Percentiles rank a stretch among this genome's conserved stretches.
Evolutionary conservation across 2,888 invertebrate species (phyloP).

Genomic region (Oligia strigilis): DNA sequence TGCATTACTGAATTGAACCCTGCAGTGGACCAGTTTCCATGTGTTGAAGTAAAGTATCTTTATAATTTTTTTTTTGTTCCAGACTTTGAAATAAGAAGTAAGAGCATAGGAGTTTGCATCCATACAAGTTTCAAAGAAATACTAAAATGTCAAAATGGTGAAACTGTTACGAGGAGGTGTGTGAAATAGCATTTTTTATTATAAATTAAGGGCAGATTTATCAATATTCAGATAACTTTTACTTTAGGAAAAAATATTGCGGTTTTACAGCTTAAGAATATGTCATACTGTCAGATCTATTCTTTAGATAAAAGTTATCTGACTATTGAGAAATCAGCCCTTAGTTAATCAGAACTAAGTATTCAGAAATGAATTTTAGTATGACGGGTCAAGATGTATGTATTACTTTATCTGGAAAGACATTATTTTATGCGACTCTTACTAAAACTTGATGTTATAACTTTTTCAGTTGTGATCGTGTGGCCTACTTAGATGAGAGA

Average conservation of each 20-base stretch:
- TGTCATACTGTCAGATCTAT: too few relatives aligned
- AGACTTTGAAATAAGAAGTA: conserved; percentile 95
- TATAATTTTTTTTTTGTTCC: conserved; percentile 62
- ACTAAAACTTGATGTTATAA: not conserved
- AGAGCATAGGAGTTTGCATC: conserved; percentile 95
- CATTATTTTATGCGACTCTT: not conserved
- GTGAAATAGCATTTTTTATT: not conserved
- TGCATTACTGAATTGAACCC: not conserved
- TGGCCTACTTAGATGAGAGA: conserved; percentile 95
- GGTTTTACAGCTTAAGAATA: too few relatives aligned
- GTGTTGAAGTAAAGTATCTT: not conserved
- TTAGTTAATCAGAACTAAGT: too few relatives aligned
- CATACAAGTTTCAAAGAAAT: conserved; percentile 96
- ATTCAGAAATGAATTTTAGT: not conserved
- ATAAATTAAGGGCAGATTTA: too few relatives aligned
- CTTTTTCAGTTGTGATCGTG: conserved; percentile 94
- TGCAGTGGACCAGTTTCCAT: not conserved
- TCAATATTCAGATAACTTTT: too few relatives aligned
- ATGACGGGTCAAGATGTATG: not conserved
- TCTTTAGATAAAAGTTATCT: too few relatives aligned
- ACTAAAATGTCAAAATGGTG: conserved; percentile 94
- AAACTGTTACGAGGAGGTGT: conserved; percentile 94
- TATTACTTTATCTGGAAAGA: not conserved
- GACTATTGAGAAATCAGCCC: too few relatives aligned
- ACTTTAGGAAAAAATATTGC: too few relatives aligned